Conservation (phyloP, 2,113 vertebrate genomes). For the Sinocyclocheilus anophthalmus region DNA sequence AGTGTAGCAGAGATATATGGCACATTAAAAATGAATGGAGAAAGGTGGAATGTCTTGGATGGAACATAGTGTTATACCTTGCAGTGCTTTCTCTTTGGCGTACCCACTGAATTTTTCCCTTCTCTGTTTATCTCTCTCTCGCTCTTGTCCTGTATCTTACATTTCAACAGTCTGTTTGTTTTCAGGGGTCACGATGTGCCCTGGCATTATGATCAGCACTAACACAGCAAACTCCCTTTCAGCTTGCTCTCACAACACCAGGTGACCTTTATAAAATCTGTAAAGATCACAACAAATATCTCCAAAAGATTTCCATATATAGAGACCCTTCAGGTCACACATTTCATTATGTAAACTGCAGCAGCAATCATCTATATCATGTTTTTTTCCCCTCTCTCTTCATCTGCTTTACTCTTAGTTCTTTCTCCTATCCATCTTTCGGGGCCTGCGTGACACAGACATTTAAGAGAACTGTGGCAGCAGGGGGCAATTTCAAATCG, state of each 20-base stretch:
- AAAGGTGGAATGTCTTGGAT: constrained; percentile 16
- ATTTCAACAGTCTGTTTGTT: constrained; percentile 42
- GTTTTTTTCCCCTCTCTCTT: background rate
- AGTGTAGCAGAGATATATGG: constrained; percentile 33
- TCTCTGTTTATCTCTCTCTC: background rate
- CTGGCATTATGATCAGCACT: constrained; percentile 19
- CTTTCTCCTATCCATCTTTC: constrained; percentile 1
- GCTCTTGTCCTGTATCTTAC: background rate
- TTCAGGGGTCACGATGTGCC: constrained; percentile 5
- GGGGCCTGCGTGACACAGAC: constrained; percentile 63
- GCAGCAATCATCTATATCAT: constrained; percentile 17
- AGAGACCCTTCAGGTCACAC: constrained; percentile 22
- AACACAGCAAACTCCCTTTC: constrained; percentile 7
- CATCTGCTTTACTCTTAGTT: background rate
- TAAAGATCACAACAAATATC: constrained; percentile 39
- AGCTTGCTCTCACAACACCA: constrained; percentile 15
- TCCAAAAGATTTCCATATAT: constrained; percentile 27
- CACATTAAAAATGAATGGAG: constrained; percentile 40
- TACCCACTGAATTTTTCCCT: constrained; percentile 24
- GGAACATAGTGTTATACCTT: constrained; percentile 9
- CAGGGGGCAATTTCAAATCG: constrained; percentile 67
- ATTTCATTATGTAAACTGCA: constrained; percentile 35
- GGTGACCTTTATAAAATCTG: constrained; percentile 39
- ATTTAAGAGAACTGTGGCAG: constrained; percentile 67
- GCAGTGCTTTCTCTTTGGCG: constrained; percentile 15